Percentiles rank a stretch among this genome's conserved stretches.
These are phyloP conservation scores for Orthosia cruda DNA, from an alignment of 2,888 invertebrate genomes.

Conservation along the genomic window DNA sequence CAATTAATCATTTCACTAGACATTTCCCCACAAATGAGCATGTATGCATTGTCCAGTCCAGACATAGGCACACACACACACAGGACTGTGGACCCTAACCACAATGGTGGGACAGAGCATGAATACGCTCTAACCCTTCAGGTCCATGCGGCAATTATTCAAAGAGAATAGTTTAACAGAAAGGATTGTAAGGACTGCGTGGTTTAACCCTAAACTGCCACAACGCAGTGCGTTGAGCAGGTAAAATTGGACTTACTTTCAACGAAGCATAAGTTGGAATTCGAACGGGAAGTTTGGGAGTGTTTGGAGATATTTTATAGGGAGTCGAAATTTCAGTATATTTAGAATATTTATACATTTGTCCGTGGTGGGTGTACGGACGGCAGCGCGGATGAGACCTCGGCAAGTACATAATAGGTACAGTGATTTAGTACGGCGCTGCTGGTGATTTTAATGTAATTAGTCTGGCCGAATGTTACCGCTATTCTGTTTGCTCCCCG, in stretches of 20 bases:
- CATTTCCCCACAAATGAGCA: constrained; percentile 66
- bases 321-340: constrained; percentile 86
- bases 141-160: constrained; percentile 92
- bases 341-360: constrained; percentile 91
- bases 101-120: constrained; percentile 88
- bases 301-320: constrained; percentile 41
- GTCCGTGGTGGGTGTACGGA: constrained; percentile 82
- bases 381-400: constrained; percentile 86
- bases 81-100: constrained; percentile 80
- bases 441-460: constrained; percentile 88
- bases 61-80: constrained; percentile 65
- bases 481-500: constrained; percentile 82
- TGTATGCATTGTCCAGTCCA: constrained; percentile 77
- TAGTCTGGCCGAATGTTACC: constrained; percentile 85
- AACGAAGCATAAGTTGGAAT: constrained; percentile 45
- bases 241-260: constrained; percentile 59
- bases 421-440: constrained; percentile 89
- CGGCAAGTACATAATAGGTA: constrained; percentile 87
- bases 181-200: constrained; percentile 89
- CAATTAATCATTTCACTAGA: constrained; percentile 72
- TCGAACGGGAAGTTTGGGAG: constrained; percentile 31
- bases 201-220: constrained; percentile 61
- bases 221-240: constrained; percentile 39
- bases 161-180: constrained; percentile 92
- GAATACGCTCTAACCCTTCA: constrained; percentile 91